Evolutionary conservation across 2,113 vertebrate genomes (phyloP).

Genomic region (Neofelis nebulosa): DNA sequence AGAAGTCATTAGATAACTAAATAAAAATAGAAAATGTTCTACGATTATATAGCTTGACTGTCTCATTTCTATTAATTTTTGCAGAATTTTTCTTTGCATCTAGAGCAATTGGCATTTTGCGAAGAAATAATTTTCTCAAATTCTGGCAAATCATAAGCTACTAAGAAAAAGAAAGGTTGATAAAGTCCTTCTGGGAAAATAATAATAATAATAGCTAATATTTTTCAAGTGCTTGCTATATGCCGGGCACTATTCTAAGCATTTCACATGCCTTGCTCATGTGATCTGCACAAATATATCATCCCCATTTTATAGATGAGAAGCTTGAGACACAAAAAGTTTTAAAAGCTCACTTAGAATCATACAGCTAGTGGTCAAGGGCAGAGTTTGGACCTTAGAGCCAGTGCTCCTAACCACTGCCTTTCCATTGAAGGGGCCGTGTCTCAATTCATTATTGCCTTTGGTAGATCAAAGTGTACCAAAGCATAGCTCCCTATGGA

Average conservation of each 20-base stretch:
- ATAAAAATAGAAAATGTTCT: slow-evolving; percentile 47
- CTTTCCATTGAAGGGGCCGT: not conserved
- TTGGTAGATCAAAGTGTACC: not conserved
- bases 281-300: not conserved
- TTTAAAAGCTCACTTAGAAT: not conserved
- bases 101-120: slow-evolving; percentile 47
- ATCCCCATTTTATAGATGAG: not conserved
- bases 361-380: not conserved
- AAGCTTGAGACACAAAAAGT: not conserved
- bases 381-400: not conserved
- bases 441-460: not conserved
- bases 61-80: slow-evolving; percentile 63
- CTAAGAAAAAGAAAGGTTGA: slow-evolving; percentile 35
- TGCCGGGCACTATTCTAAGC: not conserved
- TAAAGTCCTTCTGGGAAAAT: slow-evolving; percentile 45
- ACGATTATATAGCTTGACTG: slow-evolving; percentile 18
- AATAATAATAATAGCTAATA: slow-evolving; percentile 20
- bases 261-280: not conserved
- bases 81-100: slow-evolving; percentile 55
- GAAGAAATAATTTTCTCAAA: slow-evolving; percentile 43
- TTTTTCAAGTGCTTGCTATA: not conserved
- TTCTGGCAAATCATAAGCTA: slow-evolving; percentile 47
- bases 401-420: not conserved
- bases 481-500: not conserved
- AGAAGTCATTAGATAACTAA: slow-evolving; percentile 54